phyloP scores from a whole-genome alignment of 2,797 vertebrate species.

The Schizothorax lantsangensis region DNA sequence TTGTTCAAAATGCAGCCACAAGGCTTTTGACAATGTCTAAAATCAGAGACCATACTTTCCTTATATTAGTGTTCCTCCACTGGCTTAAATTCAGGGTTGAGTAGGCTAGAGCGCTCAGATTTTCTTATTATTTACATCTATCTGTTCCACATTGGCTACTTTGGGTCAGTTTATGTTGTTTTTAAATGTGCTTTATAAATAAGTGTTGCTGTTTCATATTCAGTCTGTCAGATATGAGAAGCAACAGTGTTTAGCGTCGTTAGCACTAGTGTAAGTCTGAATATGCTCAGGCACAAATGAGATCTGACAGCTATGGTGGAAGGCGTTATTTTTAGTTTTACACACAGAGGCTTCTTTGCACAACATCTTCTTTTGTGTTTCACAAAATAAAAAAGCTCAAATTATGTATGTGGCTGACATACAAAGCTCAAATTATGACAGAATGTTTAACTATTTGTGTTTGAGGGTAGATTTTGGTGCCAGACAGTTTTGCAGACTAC shows the following conservation, averaged over 20 bases:
- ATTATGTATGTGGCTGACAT: background rate
- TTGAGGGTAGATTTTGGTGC: background rate
- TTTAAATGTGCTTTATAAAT: background rate
- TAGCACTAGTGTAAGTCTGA: background rate
- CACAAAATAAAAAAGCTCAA: background rate
- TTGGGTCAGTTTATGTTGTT: background rate
- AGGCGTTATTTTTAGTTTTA: background rate
- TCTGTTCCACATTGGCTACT: background rate
- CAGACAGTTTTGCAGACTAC: background rate
- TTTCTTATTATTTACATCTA: background rate
- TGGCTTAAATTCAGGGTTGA: background rate
- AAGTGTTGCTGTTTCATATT: background rate
- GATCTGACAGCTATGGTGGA: background rate
- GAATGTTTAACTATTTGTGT: background rate
- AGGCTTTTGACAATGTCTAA: background rate
- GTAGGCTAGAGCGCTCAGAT: background rate
- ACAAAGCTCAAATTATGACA: background rate
- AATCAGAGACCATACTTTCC: background rate
- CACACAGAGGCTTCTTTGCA: background rate
- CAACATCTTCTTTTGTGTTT: background rate
- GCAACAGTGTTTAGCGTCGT: background rate
- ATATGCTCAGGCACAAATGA: background rate
- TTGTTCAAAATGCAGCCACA: background rate
- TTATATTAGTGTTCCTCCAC: background rate
- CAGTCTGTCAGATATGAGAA: background rate